phyloP scores from a whole-genome alignment of 30 jellyfish, hydroid and myxozoan genomes.

The Calvadosia cruxmelitensis region DNA sequence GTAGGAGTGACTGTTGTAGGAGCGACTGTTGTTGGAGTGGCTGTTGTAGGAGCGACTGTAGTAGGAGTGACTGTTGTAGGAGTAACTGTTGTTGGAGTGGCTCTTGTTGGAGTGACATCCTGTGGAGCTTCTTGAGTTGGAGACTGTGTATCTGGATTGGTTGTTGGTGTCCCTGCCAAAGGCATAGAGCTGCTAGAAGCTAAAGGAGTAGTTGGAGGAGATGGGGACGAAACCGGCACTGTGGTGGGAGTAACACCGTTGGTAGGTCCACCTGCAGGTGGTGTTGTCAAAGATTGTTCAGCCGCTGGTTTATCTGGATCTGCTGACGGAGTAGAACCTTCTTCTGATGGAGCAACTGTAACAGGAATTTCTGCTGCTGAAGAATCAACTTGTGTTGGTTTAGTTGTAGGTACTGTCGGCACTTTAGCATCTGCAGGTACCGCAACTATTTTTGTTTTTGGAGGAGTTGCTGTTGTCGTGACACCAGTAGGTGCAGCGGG shows the following conservation, averaged over 20 bases:
- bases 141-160: not conserved
- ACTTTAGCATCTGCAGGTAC: not conserved
- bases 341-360: not conserved
- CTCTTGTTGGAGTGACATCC: not conserved
- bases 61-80: no score
- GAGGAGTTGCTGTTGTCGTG: not conserved
- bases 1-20: not conserved
- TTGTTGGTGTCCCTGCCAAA: not conserved
- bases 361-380: not conserved
- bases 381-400: not conserved
- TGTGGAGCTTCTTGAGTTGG: not conserved
- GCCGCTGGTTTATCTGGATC: not conserved
- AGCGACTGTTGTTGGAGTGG: not conserved
- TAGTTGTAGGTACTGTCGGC: not conserved
- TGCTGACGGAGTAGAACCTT: not conserved
- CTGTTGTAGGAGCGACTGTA: not conserved
- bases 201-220: not conserved
- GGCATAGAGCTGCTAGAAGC: not conserved
- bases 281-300: not conserved
- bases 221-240: not conserved
- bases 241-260: not conserved
- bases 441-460: not conserved
- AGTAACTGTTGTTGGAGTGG: no score
- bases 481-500: not conserved
- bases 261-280: not conserved